These are phyloP conservation scores for Autographa gamma DNA, from an alignment of 2,888 invertebrate species.

Conservation along the genomic window DNA sequence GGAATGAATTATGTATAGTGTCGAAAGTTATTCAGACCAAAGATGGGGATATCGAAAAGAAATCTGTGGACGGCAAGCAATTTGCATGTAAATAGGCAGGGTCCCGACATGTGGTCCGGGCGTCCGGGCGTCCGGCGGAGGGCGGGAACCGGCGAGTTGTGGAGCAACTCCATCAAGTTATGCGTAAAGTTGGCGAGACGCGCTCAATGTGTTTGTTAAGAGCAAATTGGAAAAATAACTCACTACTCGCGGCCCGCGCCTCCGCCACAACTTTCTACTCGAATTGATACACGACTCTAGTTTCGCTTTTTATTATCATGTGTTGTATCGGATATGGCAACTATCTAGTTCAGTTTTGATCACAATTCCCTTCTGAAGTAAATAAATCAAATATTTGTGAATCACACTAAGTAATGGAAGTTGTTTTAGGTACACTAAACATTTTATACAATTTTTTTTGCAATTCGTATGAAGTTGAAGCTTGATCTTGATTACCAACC, in stretches of 20 bases:
- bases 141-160: slow-evolving; percentile 51
- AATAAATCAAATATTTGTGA: background rate
- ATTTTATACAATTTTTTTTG: too few species aligned
- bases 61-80: slow-evolving; percentile 67
- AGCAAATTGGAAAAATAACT: slow-evolving; percentile 76
- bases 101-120: slow-evolving; percentile 72
- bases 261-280: slow-evolving; percentile 52
- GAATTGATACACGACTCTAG: slow-evolving; percentile 69
- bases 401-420: background rate
- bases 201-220: slow-evolving; percentile 67
- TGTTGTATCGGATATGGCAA: slow-evolving; percentile 41
- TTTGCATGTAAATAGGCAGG: slow-evolving; percentile 79
- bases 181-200: slow-evolving; percentile 73
- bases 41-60: slow-evolving; percentile 67
- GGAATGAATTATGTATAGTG: slow-evolving; percentile 70
- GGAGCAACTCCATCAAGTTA: slow-evolving; percentile 67
- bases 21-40: slow-evolving; percentile 68
- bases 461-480: too few species aligned
- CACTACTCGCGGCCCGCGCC: slow-evolving; percentile 52
- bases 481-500: too few species aligned
- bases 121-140: slow-evolving; percentile 57
- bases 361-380: too few species aligned
- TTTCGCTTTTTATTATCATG: slow-evolving; percentile 50
- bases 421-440: too few species aligned
- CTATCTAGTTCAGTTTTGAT: slow-evolving; percentile 22